Conservation (phyloP, 1,140 invertebrate genomes). For the Anoplophora glabripennis region DNA sequence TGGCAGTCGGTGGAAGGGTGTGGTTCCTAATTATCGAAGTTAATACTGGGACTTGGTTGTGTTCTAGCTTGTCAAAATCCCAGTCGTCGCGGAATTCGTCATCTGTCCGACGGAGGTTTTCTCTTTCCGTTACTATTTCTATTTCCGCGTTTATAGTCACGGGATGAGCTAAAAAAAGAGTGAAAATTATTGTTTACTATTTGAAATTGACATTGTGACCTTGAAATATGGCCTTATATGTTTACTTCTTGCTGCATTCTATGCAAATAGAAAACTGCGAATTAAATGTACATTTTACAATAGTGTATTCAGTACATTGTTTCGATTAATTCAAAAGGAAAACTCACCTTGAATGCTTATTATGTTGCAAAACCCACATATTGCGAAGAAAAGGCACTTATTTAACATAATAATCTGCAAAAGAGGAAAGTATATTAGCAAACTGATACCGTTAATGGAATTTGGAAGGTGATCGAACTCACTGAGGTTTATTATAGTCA, state of each 20-base stretch:
- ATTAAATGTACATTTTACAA: slow-evolving; percentile 6
- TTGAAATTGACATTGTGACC: not conserved
- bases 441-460: no score
- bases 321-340: slow-evolving; percentile 7
- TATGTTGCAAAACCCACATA: slow-evolving; percentile 19
- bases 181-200: not conserved
- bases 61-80: slow-evolving; percentile 41
- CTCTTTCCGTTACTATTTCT: slow-evolving; percentile 1
- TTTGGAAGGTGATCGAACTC: not conserved
- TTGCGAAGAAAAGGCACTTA: slow-evolving; percentile 20
- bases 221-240: not conserved
- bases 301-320: not conserved
- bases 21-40: slow-evolving; percentile 38
- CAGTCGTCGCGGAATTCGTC: slow-evolving; percentile 39
- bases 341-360: slow-evolving; percentile 23
- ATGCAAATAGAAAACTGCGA: not conserved
- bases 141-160: not conserved
- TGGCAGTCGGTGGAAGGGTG: slow-evolving; percentile 38
- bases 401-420: slow-evolving; percentile 33
- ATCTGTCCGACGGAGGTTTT: not conserved
- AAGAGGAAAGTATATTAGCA: not conserved
- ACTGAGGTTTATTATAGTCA: not conserved
- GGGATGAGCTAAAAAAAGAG: not conserved
- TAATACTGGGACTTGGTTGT: slow-evolving; percentile 39
- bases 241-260: slow-evolving; percentile 2